phyloP scores from a whole-genome alignment of 2,797 vertebrate species.

The Hyperoplus lanceolatus region DNA sequence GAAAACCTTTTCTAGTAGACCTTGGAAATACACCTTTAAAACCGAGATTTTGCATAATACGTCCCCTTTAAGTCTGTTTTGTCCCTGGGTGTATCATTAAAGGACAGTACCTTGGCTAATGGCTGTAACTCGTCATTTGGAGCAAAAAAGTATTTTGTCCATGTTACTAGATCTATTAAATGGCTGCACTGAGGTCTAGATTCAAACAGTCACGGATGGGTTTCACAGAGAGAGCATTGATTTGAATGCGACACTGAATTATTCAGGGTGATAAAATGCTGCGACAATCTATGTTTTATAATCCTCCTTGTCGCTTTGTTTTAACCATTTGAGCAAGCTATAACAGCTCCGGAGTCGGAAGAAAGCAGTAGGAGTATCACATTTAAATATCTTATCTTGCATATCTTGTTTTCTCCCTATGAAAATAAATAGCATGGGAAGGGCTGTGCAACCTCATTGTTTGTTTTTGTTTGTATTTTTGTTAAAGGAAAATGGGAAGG shows the following conservation, averaged over 20 bases:
- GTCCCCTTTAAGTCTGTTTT: constrained; percentile 29
- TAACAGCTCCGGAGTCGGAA: background rate
- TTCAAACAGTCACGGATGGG: constrained; percentile 20
- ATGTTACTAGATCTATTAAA: constrained; percentile 22
- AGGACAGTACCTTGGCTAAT: constrained; percentile 34
- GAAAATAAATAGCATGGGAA: background rate
- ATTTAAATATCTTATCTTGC: background rate
- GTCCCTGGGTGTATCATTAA: constrained; percentile 38
- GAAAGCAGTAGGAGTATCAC: constrained; percentile 4
- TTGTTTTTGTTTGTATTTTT: background rate
- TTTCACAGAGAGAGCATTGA: constrained; percentile 35
- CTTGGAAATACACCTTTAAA: no score
- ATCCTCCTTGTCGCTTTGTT: constrained; percentile 5
- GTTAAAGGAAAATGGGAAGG: background rate
- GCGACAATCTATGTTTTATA: constrained; percentile 6
- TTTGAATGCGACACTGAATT: constrained; percentile 32
- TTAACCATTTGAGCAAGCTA: background rate
- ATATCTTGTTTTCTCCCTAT: no score
- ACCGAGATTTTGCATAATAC: no score
- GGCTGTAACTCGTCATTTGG: constrained; percentile 41
- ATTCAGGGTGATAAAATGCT: constrained; percentile 24
- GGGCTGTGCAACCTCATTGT: background rate
- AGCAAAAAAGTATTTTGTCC: constrained; percentile 40
- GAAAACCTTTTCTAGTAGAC: no score
- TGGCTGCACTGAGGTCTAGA: constrained; percentile 10